phyloP scores from a whole-genome alignment of 2,113 vertebrate genomes.

The Hirundichthys speculiger region DNA sequence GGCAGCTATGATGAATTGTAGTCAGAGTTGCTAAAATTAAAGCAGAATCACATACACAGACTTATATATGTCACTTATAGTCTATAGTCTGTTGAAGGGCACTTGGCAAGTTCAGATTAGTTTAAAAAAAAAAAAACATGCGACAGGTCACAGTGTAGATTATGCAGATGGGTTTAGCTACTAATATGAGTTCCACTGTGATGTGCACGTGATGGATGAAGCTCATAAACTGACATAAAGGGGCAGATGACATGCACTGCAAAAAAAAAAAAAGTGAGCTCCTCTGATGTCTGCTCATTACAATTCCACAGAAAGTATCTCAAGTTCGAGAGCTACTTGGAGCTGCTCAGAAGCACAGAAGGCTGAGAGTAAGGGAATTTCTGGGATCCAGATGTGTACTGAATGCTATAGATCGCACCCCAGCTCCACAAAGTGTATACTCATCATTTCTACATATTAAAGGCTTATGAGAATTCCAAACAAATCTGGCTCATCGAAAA shows the following conservation, averaged over 20 bases:
- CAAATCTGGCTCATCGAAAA: slow-evolving; percentile 35
- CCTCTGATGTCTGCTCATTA: slow-evolving; percentile 51
- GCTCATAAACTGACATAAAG: slow-evolving; percentile 25
- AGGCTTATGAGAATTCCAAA: slow-evolving; percentile 39
- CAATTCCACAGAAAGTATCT: slow-evolving; percentile 37
- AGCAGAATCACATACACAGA: slow-evolving; percentile 14
- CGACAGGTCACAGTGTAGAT: slow-evolving; percentile 13
- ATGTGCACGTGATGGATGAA: slow-evolving; percentile 7
- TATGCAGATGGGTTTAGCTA: neutral
- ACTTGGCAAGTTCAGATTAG: neutral
- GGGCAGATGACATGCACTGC: slow-evolving; percentile 20
- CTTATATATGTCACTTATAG: slow-evolving; percentile 3
- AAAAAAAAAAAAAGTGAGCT: slow-evolving; percentile 10
- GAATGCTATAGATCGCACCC: slow-evolving; percentile 57
- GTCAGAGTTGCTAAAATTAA: slow-evolving; percentile 25
- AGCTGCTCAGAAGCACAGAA: slow-evolving; percentile 45
- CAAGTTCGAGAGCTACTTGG: slow-evolving; percentile 30
- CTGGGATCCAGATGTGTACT: slow-evolving; percentile 79
- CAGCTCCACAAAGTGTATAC: slow-evolving; percentile 30
- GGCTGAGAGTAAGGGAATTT: slow-evolving; percentile 46
- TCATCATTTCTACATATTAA: slow-evolving; percentile 50
- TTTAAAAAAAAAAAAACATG: slow-evolving; percentile 20
- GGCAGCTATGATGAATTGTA: slow-evolving; percentile 22
- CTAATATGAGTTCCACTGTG: neutral
- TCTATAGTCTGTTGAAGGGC: neutral